phyloP scores from a whole-genome alignment of 1,140 invertebrate genomes.

The Elysia chlorotica region DNA sequence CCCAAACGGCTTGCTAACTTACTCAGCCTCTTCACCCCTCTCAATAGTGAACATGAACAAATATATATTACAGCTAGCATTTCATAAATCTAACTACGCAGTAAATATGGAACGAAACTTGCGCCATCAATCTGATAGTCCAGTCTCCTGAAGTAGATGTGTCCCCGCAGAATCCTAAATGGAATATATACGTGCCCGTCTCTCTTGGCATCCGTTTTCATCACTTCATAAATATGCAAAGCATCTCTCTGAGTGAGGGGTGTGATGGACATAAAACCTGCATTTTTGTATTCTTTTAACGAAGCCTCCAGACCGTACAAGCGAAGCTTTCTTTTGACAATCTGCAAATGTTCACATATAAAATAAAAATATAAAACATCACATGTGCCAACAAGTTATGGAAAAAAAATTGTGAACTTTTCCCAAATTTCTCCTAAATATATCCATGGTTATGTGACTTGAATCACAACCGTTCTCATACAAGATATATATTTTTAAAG shows the following conservation, averaged over 20 bases:
- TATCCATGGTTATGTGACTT: too few species aligned
- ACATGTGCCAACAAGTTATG: too few species aligned
- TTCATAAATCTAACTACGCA: background rate
- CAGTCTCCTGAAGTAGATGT: background rate
- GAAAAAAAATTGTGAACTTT: too few species aligned
- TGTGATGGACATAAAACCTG: conserved; percentile 29
- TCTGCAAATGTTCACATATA: conserved; percentile 23
- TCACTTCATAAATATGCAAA: conserved; percentile 42
- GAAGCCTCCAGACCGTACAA: conserved; percentile 42
- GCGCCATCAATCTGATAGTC: background rate
- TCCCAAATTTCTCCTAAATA: too few species aligned
- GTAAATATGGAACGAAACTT: conserved; percentile 3
- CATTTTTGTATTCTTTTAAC: conserved; percentile 24
- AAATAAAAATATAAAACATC: background rate
- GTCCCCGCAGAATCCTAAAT: conserved; percentile 14
- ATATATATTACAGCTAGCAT: background rate
- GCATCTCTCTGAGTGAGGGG: conserved; percentile 34
- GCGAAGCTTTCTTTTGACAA: conserved; percentile 34
- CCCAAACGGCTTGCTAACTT: background rate
- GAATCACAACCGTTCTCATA: too few species aligned
- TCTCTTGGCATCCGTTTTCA: conserved; percentile 38
- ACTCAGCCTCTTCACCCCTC: too few species aligned
- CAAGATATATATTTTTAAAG: too few species aligned
- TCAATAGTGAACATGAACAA: too few species aligned
- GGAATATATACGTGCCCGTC: conserved; percentile 40